Percentiles rank a stretch among this genome's conserved stretches.
These are phyloP conservation scores for Ceratitis capitata DNA, from an alignment of 1,140 invertebrate species.

Conservation along the genomic window DNA sequence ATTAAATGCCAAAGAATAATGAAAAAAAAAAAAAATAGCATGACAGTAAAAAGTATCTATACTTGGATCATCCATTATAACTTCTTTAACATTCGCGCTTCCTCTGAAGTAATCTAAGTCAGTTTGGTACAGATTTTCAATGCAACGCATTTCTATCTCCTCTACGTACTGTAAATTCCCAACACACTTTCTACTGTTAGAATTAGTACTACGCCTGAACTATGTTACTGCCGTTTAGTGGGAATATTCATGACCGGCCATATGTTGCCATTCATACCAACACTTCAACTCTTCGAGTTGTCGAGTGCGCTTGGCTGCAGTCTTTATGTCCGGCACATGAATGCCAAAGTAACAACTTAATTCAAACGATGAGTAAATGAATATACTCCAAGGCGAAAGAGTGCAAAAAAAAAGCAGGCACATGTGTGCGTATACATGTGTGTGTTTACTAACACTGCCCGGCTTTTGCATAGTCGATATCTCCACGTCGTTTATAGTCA, in stretches of 20 bases:
- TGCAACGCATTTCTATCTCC: no score
- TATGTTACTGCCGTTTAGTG: no score
- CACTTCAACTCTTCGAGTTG: not conserved
- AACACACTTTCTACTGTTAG: no score
- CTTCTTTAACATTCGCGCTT: no score
- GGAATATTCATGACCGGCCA: not conserved
- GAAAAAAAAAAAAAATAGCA: no score
- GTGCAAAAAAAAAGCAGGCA: not conserved
- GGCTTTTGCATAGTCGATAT: not conserved
- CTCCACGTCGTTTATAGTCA: not conserved
- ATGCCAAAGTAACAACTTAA: constrained; percentile 3
- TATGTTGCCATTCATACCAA: not conserved
- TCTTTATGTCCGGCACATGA: constrained; percentile 6
- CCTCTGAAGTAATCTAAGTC: no score
- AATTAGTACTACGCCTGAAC: no score
- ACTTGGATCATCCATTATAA: no score
- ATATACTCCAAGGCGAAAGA: not conserved
- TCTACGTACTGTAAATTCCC: no score
- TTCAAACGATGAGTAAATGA: not conserved
- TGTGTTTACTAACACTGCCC: not conserved
- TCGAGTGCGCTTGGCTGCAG: not conserved
- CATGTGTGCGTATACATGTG: not conserved
- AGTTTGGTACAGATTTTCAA: no score
- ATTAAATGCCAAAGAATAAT: no score
- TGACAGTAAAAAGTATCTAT: no score